Conservation (phyloP, 2,797 vertebrate genomes). For the Discoglossus pictus region DNA sequence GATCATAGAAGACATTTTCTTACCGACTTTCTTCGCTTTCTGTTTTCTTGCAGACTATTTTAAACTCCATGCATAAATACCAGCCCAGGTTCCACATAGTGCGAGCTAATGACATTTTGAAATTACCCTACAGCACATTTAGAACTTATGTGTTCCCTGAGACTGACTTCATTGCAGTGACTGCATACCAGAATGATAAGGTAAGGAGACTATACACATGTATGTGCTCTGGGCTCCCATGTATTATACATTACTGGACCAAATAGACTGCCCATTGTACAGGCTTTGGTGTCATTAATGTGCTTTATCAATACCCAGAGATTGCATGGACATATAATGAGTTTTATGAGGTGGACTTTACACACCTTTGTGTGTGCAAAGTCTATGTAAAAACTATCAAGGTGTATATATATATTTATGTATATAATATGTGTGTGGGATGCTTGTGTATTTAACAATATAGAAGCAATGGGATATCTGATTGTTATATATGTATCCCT, state of each 20-base stretch:
- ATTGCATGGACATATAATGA: conserved; percentile 1
- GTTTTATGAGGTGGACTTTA: conserved; percentile 29
- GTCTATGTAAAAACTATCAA: conserved; percentile 30
- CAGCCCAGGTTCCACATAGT: conserved; percentile 97
- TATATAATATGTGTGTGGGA: too few species aligned
- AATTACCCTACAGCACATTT: conserved; percentile 96
- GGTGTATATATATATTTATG: too few species aligned
- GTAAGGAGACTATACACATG: conserved; percentile 70
- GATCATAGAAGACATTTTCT: too few species aligned
- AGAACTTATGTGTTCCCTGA: conserved; percentile 97
- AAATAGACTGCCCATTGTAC: background rate
- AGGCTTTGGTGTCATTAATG: too few species aligned
- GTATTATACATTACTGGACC: conserved; percentile 48
- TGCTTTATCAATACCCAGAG: too few species aligned
- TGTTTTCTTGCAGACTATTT: conserved; percentile 81
- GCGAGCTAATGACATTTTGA: conserved; percentile 94
- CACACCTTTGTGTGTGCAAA: conserved; percentile 30
- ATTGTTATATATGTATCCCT: conserved; percentile 30
- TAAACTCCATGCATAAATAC: conserved; percentile 98
- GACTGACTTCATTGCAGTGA: conserved; percentile 97
- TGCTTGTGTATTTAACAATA: conserved; percentile 41
- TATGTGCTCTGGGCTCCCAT: conserved; percentile 48
- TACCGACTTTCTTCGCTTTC: too few species aligned
- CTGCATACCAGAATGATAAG: conserved; percentile 99
- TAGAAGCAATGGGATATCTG: conserved; percentile 22